Evolutionary conservation across 2,797 vertebrate genomes (phyloP).

Genomic region (Macropodus opercularis): DNA sequence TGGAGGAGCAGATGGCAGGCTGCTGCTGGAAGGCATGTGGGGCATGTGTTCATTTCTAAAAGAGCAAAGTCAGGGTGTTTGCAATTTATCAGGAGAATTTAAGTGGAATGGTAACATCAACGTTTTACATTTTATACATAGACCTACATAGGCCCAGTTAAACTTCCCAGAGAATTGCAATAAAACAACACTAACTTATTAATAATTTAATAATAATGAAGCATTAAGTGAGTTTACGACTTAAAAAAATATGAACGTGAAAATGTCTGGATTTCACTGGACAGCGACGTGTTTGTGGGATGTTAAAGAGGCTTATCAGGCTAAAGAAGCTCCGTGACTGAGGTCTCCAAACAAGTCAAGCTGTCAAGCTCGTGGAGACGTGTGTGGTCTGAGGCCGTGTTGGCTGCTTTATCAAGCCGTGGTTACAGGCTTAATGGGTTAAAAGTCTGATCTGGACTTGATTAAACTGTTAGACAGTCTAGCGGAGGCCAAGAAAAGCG

Average conservation of each 20-base stretch:
- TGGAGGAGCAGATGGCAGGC: conserved; percentile 85
- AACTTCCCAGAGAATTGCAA: no score
- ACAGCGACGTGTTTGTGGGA: no score
- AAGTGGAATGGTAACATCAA: neutral
- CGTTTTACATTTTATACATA: no score
- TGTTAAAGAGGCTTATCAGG: conserved; percentile 53
- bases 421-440: conserved; percentile 45
- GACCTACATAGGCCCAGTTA: no score
- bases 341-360: conserved; percentile 23
- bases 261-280: no score
- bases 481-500: conserved; percentile 19
- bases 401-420: no score
- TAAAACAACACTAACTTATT: no score
- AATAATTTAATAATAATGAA: no score
- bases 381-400: conserved; percentile 27
- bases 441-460: conserved; percentile 35
- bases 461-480: conserved; percentile 34
- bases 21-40: conserved; percentile 65
- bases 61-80: conserved; percentile 24
- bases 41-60: conserved; percentile 15
- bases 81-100: conserved; percentile 6
- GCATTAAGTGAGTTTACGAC: no score
- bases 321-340: conserved; percentile 12
- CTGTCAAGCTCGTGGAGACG: conserved; percentile 41
- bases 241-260: no score